Conservation (phyloP, 2,797 vertebrate species). For the Siniperca obscura region DNA sequence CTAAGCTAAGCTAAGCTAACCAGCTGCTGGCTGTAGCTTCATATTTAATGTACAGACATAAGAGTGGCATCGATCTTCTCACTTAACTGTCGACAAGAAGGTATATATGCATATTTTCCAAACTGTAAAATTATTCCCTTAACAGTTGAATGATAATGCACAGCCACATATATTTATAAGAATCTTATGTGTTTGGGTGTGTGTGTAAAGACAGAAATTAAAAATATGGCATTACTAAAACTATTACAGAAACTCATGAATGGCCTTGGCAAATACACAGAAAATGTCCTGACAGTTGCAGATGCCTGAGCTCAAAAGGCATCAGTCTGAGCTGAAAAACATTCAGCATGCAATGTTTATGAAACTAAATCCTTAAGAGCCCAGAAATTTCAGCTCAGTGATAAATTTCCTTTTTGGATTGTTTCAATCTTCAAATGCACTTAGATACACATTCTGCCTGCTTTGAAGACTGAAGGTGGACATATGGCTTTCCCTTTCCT, state of each 20-base stretch:
- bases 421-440: constrained; percentile 79
- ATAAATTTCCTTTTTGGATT: constrained; percentile 82
- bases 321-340: constrained; percentile 72
- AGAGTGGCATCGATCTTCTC: not conserved
- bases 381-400: constrained; percentile 73
- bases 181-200: constrained; percentile 33
- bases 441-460: constrained; percentile 75
- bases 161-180: constrained; percentile 46
- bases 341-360: constrained; percentile 79
- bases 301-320: constrained; percentile 74
- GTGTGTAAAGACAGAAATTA: constrained; percentile 49
- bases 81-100: not conserved
- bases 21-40: not conserved
- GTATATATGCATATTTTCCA: not conserved
- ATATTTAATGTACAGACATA: not conserved
- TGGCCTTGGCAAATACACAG: constrained; percentile 52
- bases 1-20: not conserved
- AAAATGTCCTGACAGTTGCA: constrained; percentile 67
- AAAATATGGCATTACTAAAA: constrained; percentile 41
- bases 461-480: constrained; percentile 81
- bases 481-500: constrained; percentile 80
- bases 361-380: constrained; percentile 76
- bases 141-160: constrained; percentile 23
- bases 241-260: constrained; percentile 49
- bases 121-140: constrained; percentile 30